Base-by-base conservation (phyloP, 2,888 invertebrate genomes). In the Drosophila vallismaia region DNA sequence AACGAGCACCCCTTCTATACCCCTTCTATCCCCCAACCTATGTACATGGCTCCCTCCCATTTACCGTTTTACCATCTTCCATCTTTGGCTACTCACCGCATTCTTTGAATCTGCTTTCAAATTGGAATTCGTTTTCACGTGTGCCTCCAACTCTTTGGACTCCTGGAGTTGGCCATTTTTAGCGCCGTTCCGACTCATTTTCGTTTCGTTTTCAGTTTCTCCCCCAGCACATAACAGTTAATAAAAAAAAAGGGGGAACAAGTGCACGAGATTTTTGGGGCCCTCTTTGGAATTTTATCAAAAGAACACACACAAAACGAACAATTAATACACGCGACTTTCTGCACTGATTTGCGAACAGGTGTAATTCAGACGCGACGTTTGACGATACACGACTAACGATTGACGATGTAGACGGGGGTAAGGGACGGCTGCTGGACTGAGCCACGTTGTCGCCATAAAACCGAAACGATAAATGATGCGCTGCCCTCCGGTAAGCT, bases 381-480 rank as follows among this genome's bases (percentile, higher is more conserved):
- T 7, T 28, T 6, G 2, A 10, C 33, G 14, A 48, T 2, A 31
- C 4, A 24, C 31, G n/a, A 10, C 10, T 14, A n/a, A 36, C 6
- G 24, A 7, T 7, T n/a, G 42, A 38, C n/a, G 1, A n/a, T 19
- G 36, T 19, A 9, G 10, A n/a, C n/a, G 68, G 14, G 10, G 51
- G 36, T 19, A 42, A 36, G 3, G 33, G 26, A 8, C 7, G 28
- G 28, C 10, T 26, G 26, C 14, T 63, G 52, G n/a, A 29, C 36
- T 67, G 53, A 40, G 40, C 33, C 50, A 66, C 53, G 64, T 66
- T 52, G 53, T 66, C 52, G 46, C 40, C 49, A 53, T 53, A 54
- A 46, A 58, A 57, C 58, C 59, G 71, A 33, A 48, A 71, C 76
- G 69, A 76, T 59, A 77, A 79, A 76, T 75, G 70, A 70, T 71